phyloP scores from a whole-genome alignment of 1,140 invertebrate genomes.

The Trichonephila inaurata region DNA sequence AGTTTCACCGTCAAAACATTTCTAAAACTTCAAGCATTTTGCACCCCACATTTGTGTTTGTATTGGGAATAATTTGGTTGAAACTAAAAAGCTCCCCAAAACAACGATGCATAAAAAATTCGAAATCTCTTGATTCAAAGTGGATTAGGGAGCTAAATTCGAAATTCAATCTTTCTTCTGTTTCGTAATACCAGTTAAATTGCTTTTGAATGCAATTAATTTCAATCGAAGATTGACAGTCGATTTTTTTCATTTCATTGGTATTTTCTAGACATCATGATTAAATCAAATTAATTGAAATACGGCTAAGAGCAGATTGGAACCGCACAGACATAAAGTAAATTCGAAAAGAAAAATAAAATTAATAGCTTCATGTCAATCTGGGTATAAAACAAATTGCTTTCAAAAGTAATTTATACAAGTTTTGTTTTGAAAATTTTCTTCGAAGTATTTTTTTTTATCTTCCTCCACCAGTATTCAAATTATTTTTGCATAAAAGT shows the following conservation, averaged over 20 bases:
- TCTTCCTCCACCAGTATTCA: too few species aligned
- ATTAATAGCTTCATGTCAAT: background rate
- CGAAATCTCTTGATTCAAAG: background rate
- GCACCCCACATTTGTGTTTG: background rate
- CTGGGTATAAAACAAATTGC: too few species aligned
- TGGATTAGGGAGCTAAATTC: background rate
- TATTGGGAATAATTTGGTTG: background rate
- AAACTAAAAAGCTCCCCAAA: background rate
- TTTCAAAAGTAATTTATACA: too few species aligned
- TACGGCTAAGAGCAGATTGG: background rate
- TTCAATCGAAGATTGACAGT: slow-evolving; percentile 50
- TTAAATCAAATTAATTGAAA: slow-evolving; percentile 69
- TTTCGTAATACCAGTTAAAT: slow-evolving; percentile 23
- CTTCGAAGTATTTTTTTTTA: too few species aligned
- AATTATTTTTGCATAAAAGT: too few species aligned
- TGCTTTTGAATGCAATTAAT: slow-evolving; percentile 42
- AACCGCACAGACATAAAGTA: background rate
- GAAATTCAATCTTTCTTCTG: slow-evolving; percentile 7
- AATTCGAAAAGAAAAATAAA: slow-evolving; percentile 18
- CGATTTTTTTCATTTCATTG: slow-evolving; percentile 12
- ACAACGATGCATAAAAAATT: background rate
- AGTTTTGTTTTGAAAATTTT: too few species aligned
- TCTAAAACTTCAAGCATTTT: too few species aligned
- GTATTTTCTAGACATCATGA: slow-evolving; percentile 56
- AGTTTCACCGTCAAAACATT: background rate